Percentiles rank a stretch among this genome's conserved stretches.
phyloP scores from a whole-genome alignment of 1,140 invertebrate genomes.

The Rhynchophorus ferrugineus region DNA sequence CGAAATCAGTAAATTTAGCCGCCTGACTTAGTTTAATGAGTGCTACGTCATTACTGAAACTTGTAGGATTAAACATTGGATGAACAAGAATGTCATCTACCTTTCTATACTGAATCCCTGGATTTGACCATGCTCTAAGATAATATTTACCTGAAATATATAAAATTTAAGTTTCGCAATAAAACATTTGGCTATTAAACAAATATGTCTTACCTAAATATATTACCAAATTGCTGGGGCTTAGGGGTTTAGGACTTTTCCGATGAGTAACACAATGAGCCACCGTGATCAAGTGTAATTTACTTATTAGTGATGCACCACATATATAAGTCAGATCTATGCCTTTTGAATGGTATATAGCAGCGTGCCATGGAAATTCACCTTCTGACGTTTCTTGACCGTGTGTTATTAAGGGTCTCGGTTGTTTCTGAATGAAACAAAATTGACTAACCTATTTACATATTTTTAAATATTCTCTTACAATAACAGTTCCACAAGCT shows the following conservation, averaged over 20 bases:
- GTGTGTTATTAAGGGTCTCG: conserved; percentile 35
- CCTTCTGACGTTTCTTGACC: conserved; percentile 36
- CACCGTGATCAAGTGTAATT: conserved; percentile 69
- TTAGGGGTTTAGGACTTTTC: conserved; percentile 25
- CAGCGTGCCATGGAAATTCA: conserved; percentile 37
- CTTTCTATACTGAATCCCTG: conserved; percentile 36
- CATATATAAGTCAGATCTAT: conserved; percentile 52
- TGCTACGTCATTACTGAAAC: conserved; percentile 58
- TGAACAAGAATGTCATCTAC: conserved; percentile 48
- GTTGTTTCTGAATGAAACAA: conserved; percentile 25
- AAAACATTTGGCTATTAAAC: background rate
- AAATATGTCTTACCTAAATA: conserved; percentile 29
- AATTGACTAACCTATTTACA: background rate
- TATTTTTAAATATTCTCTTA: conserved; percentile 17
- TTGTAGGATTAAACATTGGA: conserved; percentile 49
- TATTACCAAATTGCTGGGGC: conserved; percentile 32
- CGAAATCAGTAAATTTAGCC: conserved; percentile 42
- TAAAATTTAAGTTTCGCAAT: background rate
- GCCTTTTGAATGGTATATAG: conserved; percentile 33
- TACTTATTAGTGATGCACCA: conserved; percentile 71
- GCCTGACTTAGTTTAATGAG: conserved; percentile 47
- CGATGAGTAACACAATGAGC: conserved; percentile 65
- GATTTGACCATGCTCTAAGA: conserved; percentile 33
- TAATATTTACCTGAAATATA: conserved; percentile 35
- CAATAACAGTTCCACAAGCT: conserved; percentile 34